A percentile compares a stretch with the other conserved stretches of the same genome.
Evolutionary conservation across 2,797 vertebrate species (phyloP).

Genomic region (Anolis apletophallus): DNA sequence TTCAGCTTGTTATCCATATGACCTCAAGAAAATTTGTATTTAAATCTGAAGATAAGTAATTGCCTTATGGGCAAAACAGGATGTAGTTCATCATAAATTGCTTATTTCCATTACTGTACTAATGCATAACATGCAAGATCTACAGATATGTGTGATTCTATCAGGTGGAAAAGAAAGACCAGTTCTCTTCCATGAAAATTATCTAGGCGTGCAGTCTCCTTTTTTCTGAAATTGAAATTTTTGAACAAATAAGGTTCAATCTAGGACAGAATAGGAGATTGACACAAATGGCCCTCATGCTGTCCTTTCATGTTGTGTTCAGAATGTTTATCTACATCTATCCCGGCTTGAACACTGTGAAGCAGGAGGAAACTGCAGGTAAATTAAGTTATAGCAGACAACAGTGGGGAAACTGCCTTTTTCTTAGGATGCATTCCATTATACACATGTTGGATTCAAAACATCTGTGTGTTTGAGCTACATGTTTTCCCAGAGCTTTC

Average conservation of each 20-base stretch:
- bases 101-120: background rate
- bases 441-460: background rate
- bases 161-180: background rate
- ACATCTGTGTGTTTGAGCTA: background rate
- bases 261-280: background rate
- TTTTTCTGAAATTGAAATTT: background rate
- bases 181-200: background rate
- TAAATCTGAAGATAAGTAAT: background rate
- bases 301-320: background rate
- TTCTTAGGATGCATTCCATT: background rate
- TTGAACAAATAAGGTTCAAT: background rate
- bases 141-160: background rate
- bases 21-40: background rate
- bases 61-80: too few relatives aligned
- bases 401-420: background rate
- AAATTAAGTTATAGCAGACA: background rate
- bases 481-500: background rate
- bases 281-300: background rate
- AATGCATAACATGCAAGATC: background rate
- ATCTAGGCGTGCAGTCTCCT: background rate
- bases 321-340: background rate
- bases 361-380: background rate
- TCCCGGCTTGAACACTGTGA: background rate
- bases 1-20: background rate
- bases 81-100: background rate